Evolutionary conservation across 2,113 vertebrate species (phyloP), one percentile per base, ranked within the genome.

Genomic region (Calcarius ornatus): DNA sequence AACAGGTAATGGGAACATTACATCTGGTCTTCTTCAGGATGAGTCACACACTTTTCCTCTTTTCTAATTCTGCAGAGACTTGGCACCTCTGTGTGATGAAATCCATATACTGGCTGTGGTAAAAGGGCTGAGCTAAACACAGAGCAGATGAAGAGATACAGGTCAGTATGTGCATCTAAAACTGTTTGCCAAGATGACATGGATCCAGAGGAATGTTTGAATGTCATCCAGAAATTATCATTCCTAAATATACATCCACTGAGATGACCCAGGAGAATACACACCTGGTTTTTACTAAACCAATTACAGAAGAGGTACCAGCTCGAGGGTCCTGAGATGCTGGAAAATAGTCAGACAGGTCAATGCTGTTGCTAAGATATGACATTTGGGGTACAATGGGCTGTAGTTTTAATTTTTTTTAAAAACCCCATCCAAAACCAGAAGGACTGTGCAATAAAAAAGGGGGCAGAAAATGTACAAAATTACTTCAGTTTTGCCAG

Each of bases 91-190:
- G 31, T 82, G 64, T 96, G 93, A 96, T 95, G 94, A 96, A 97
- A 96, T 97, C 92, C 94, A 97, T 96, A 81, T 69, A 89, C 80
- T 95, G 91, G 84, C 88, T 93, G 61, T 47, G 45, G 84, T 95
- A 95, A 86, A 72, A 77, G 65, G 50, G 65, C 76, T 86, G 93
- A 96, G 86, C 25, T 88, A 88, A 96, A 86, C 78, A 90, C 45
- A 80, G 90, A 96, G 63, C 93, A 97, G 94, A 97, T 96, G 95
- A 95, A 94, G 92, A 91, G 94, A 95, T 96, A 88, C 93, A 96
- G 94, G 86, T 95, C 86, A 92, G 75, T 88, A 50, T 86, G 75
- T 73, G 40, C 83, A 92, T 96, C 91, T 81, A 47, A 47, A 97
- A 66, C 75, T 64, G 76, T 89, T 86, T 95, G 94, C 97, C 97